A percentile compares a stretch with the other conserved stretches of the same genome.
phyloP scores from a whole-genome alignment of 2,113 vertebrate species.

The Perognathus longimembris region DNA sequence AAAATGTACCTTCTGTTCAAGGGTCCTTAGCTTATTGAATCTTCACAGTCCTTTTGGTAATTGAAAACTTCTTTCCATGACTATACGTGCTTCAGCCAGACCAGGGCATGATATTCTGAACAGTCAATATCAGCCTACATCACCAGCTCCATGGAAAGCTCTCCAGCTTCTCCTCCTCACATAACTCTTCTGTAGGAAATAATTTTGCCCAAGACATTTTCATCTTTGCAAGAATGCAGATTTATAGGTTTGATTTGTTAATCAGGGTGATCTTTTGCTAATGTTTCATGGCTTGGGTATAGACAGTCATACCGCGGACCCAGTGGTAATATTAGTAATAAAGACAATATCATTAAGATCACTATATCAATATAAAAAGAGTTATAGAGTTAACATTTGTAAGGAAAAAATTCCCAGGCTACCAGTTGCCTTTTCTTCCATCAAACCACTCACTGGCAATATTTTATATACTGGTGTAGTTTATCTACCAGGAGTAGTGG shows the following conservation, averaged over 20 bases:
- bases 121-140: too few relatives aligned
- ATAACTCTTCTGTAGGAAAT: conserved; percentile 3
- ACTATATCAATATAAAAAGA: conserved; percentile 80
- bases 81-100: not conserved
- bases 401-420: conserved; percentile 51
- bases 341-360: conserved; percentile 78
- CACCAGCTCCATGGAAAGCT: not conserved
- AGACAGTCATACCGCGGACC: conserved; percentile 53
- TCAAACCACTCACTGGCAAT: conserved; percentile 66
- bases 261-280: conserved; percentile 79
- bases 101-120: too few relatives aligned
- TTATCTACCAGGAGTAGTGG: conserved; percentile 81
- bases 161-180: not conserved
- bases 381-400: conserved; percentile 81
- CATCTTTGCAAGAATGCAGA: conserved; percentile 59
- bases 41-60: not conserved
- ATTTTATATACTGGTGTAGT: conserved; percentile 71
- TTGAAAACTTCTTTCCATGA: not conserved
- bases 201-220: conserved; percentile 54
- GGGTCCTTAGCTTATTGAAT: not conserved
- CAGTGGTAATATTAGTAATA: conserved; percentile 79
- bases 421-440: conserved; percentile 69
- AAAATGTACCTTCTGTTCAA: not conserved
- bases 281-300: conserved; percentile 68
- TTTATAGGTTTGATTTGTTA: conserved; percentile 72